Conservation (phyloP, 2,888 invertebrate genomes). For the Dioctria rufipes region DNA sequence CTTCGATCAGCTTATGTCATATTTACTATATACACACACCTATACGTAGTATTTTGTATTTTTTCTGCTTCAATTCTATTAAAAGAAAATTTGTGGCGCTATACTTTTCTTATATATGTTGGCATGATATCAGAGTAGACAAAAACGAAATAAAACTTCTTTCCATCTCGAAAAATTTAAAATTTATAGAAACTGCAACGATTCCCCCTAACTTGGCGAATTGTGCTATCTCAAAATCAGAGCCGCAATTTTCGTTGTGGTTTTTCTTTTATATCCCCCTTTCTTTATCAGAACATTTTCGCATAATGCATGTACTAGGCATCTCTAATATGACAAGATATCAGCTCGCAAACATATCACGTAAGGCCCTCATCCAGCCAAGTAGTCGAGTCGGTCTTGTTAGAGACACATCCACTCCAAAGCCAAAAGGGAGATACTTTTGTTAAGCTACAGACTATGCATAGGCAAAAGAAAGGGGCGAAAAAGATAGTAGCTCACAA, state of each 20-base stretch:
- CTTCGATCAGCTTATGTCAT: too few relatives aligned
- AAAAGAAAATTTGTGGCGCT: too few relatives aligned
- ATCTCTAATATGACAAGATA: conserved; percentile 34
- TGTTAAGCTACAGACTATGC: not conserved
- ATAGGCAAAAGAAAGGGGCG: not conserved
- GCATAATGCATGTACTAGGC: conserved; percentile 39
- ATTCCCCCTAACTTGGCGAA: not conserved
- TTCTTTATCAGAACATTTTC: conserved; percentile 43
- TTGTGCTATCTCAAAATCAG: not conserved
- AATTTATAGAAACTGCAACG: conserved; percentile 28
- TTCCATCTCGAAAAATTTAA: conserved; percentile 15
- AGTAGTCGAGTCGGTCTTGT: conserved; percentile 19
- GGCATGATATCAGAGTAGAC: too few relatives aligned
- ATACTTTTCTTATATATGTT: too few relatives aligned
- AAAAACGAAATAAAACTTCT: too few relatives aligned
- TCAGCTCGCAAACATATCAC: conserved; percentile 43
- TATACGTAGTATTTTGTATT: too few relatives aligned
- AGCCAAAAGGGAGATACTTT: conserved; percentile 1
- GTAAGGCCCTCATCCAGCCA: not conserved
- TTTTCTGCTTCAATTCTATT: too few relatives aligned
- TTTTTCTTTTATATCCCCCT: not conserved
- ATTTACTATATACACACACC: too few relatives aligned
- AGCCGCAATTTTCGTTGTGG: conserved; percentile 15
- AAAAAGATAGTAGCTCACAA: conserved; percentile 39
- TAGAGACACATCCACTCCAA: conserved; percentile 13